Evolutionary conservation across 2,113 vertebrate species (phyloP).

Genomic region (Mustela lutreola): DNA sequence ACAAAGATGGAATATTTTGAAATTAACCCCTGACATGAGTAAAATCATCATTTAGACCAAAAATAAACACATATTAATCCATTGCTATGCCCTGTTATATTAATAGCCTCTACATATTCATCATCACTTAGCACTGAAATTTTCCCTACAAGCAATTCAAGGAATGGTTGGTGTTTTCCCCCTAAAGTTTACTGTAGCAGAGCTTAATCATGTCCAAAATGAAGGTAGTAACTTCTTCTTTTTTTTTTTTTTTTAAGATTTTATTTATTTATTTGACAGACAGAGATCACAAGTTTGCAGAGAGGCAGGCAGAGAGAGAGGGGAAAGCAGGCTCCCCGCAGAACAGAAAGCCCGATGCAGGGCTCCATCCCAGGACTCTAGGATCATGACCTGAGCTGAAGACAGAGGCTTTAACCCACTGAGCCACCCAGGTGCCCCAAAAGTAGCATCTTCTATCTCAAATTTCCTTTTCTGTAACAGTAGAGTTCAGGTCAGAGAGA

Average conservation of each 20-base stretch:
- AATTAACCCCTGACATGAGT: neutral
- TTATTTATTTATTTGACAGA: no score
- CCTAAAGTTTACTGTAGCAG: neutral
- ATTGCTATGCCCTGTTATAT: neutral
- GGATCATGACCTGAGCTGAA: no score
- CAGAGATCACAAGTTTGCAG: no score
- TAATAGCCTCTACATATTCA: neutral
- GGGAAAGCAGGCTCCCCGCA: no score
- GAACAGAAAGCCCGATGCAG: no score
- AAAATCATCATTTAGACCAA: constrained; percentile 15
- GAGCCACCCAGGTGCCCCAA: no score
- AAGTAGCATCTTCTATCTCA: neutral
- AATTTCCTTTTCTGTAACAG: neutral
- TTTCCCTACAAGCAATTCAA: neutral
- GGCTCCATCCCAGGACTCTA: no score
- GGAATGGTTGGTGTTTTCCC: neutral
- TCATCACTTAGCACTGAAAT: neutral
- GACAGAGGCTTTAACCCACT: no score
- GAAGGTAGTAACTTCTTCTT: neutral
- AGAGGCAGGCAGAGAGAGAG: no score
- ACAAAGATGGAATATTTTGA: constrained; percentile 2
- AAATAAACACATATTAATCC: neutral
- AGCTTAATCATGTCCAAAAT: constrained; percentile 11
- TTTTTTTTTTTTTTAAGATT: no score
- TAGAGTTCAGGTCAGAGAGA: neutral